Evolutionary conservation across 2,888 invertebrate genomes (phyloP), one percentile per base, ranked within the genome.

Genomic region (Abscondita cerata): DNA sequence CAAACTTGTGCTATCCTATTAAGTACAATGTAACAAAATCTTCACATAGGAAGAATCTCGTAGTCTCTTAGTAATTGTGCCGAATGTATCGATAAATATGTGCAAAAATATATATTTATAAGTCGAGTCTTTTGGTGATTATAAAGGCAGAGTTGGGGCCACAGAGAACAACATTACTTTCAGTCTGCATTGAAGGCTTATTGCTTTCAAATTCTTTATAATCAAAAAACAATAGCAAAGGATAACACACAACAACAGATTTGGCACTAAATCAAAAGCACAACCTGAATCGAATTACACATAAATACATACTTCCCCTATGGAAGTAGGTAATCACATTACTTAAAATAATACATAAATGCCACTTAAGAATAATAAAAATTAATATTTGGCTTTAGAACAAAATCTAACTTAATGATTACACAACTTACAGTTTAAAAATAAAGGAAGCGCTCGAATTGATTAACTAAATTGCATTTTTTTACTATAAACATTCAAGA

Each of bases 71-170:
- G 31, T 20, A 54, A 9, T 50, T 54, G 59, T 54, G 59, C 59
- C n/a, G 20, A 59, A 48, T 41, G 34, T 54, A 54, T 48, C 25
- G n/a, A 25, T 25, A 46, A 60, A 55, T 52, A 52, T 52, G 57
- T 62, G 61, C 61, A 62, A 62, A 62, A 62, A 62, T 62, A 57
- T n/a, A n/a, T 41, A 48, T 62, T 52, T 31, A 25, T 56, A 59
- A 31, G 41, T 18, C 4, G 20, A 52, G 52, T 56, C 52, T 61
- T 57, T 44, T 31, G 20, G 33, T 16, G 38, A 33, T 62, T 38
- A 16, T 62, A 46, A 62, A 62, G 61, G 61, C 61, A 62, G 56
- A 56, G 13, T 60, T 44, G 46, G 44, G 46, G 36, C 20, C 44
- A 36, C 54, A 16, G 38, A 46, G 51, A 40, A 50, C 53, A 19